phyloP scores from a whole-genome alignment of 2,888 invertebrate genomes.

The Eledone cirrhosa region DNA sequence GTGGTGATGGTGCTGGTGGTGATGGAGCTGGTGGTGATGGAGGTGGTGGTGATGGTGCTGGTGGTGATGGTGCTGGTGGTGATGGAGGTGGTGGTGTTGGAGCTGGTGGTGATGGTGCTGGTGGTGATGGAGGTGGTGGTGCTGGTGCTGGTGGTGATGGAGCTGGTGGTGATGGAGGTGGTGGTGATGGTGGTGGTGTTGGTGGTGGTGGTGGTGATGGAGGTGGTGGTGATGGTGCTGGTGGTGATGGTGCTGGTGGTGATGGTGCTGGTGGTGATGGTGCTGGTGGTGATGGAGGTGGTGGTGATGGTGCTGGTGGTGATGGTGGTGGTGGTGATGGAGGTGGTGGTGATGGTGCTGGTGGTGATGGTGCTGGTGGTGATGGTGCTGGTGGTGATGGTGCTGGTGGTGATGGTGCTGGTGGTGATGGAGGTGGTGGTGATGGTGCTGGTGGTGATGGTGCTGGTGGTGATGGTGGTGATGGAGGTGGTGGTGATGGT shows the following conservation, averaged over 20 bases:
- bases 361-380: not conserved
- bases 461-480: not conserved
- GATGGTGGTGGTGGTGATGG: not conserved
- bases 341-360: not conserved
- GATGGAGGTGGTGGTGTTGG: no score
- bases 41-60: not conserved
- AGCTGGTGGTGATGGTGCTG: not conserved
- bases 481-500: not conserved
- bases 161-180: not conserved
- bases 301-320: not conserved
- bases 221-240: not conserved
- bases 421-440: not conserved
- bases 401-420: not conserved
- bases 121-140: not conserved
- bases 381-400: not conserved
- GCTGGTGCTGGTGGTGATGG: not conserved
- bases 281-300: not conserved
- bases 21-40: not conserved
- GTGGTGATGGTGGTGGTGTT: no score
- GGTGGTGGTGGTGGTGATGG: no score
- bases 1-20: not conserved
- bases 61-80: not conserved
- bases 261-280: not conserved
- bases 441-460: not conserved
- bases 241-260: not conserved